phyloP scores from a whole-genome alignment of 35 echinoderm and acorn worm species.

The Apostichopus parvimensis region DNA sequence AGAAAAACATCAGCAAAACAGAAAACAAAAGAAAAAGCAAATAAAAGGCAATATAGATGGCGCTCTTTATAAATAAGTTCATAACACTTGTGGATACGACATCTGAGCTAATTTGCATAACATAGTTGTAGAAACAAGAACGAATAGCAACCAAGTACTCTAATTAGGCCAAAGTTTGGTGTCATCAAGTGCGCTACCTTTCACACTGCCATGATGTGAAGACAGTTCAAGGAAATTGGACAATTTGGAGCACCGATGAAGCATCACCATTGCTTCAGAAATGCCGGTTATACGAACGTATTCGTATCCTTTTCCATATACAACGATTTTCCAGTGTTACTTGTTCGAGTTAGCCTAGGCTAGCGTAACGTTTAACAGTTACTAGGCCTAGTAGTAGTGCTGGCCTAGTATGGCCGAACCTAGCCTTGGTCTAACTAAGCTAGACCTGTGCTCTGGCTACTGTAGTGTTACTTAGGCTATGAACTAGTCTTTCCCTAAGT shows the following conservation, averaged over 20 bases:
- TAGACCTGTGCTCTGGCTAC: no score
- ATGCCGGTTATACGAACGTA: conserved; percentile 31
- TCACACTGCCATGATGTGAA: neutral
- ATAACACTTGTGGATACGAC: neutral
- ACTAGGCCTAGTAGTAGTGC: neutral
- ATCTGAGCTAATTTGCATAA: conserved; percentile 28
- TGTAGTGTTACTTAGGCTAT: no score
- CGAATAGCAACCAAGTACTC: conserved; percentile 14
- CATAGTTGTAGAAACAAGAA: conserved; percentile 46
- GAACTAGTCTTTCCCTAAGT: no score
- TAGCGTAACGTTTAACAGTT: neutral
- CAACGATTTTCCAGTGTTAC: neutral
- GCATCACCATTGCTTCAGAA: neutral
- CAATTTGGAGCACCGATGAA: neutral
- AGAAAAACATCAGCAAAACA: no score
- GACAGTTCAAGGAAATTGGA: no score
- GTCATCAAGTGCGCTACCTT: neutral
- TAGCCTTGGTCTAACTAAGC: neutral
- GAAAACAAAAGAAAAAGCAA: no score
- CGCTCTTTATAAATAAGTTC: neutral
- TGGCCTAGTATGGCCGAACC: neutral
- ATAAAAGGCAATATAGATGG: neutral
- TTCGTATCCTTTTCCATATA: conserved; percentile 22
- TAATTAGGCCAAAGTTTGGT: neutral
- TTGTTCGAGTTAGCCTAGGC: neutral